Evolutionary conservation across 2,797 vertebrate genomes (phyloP).

Genomic region (Novumbra hubbsi): DNA sequence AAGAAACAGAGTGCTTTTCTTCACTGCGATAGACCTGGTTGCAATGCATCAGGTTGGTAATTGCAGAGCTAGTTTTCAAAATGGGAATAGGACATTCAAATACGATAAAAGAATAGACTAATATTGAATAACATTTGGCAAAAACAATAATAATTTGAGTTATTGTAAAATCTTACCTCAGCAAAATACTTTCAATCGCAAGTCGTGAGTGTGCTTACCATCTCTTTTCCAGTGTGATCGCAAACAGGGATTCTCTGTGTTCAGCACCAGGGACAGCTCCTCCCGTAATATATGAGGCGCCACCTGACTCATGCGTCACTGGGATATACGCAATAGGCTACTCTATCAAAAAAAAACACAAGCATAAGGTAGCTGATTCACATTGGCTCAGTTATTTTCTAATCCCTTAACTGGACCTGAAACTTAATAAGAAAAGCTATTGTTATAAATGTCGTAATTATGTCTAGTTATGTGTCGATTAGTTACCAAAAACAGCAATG

Average conservation of each 20-base stretch:
- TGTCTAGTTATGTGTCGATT: background rate
- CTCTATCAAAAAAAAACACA: background rate
- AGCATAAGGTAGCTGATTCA: background rate
- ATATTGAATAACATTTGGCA: background rate
- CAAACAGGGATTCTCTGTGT: conserved; percentile 54
- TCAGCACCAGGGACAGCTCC: conserved; percentile 93
- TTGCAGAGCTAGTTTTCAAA: background rate
- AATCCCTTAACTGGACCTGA: background rate
- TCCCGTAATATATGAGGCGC: conserved; percentile 62
- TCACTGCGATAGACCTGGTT: background rate
- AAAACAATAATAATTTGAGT: background rate
- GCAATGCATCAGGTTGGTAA: conserved; percentile 34
- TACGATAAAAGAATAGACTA: background rate
- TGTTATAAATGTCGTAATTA: background rate
- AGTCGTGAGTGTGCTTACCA: conserved; percentile 48
- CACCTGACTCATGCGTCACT: conserved; percentile 75
- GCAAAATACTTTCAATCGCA: conserved; percentile 34
- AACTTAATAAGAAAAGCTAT: background rate
- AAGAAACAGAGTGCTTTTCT: background rate
- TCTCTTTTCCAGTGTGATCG: conserved; percentile 45
- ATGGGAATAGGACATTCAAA: background rate
- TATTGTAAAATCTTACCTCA: conserved; percentile 60
- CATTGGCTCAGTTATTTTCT: background rate
- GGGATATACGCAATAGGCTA: conserved; percentile 46
- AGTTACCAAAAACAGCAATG: background rate